phyloP scores from a whole-genome alignment of 1,140 invertebrate genomes.

The Mycetomoellerius zeteki region DNA sequence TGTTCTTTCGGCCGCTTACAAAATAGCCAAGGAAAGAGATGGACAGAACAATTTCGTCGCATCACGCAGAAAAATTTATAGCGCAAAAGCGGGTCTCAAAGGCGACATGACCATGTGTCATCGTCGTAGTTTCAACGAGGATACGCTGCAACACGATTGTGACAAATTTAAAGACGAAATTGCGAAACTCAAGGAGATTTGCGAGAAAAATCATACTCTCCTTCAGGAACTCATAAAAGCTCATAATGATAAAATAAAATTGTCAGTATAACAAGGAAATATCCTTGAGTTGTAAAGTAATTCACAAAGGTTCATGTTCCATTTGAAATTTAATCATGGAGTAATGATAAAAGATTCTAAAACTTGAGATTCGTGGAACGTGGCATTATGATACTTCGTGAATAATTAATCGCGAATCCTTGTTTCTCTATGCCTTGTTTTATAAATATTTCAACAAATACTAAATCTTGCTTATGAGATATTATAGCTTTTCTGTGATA shows the following conservation, averaged over 20 bases:
- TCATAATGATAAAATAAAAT: conserved; percentile 51
- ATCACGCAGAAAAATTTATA: conserved; percentile 70
- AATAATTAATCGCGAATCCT: conserved; percentile 12
- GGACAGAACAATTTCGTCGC: conserved; percentile 84
- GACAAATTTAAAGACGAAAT: conserved; percentile 77
- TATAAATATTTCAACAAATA: neutral
- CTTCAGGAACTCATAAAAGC: conserved; percentile 77
- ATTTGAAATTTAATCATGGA: neutral
- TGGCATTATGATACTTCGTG: neutral
- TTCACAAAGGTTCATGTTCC: neutral
- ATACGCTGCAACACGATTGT: conserved; percentile 43
- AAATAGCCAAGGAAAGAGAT: conserved; percentile 89
- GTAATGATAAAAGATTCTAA: neutral
- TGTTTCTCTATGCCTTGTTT: neutral
- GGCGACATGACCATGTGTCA: conserved; percentile 68
- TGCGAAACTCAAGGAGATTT: conserved; percentile 78
- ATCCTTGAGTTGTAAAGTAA: conserved; percentile 12
- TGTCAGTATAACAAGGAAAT: neutral
- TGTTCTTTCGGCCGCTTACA: conserved; percentile 91
- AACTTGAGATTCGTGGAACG: neutral
- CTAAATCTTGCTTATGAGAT: neutral
- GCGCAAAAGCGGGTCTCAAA: conserved; percentile 65
- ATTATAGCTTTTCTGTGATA: conserved; percentile 8
- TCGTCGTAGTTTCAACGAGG: conserved; percentile 59
- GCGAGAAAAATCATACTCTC: conserved; percentile 79